Base-by-base conservation (phyloP, 2,888 invertebrate species). In the Drosophila meridiana region DNA sequence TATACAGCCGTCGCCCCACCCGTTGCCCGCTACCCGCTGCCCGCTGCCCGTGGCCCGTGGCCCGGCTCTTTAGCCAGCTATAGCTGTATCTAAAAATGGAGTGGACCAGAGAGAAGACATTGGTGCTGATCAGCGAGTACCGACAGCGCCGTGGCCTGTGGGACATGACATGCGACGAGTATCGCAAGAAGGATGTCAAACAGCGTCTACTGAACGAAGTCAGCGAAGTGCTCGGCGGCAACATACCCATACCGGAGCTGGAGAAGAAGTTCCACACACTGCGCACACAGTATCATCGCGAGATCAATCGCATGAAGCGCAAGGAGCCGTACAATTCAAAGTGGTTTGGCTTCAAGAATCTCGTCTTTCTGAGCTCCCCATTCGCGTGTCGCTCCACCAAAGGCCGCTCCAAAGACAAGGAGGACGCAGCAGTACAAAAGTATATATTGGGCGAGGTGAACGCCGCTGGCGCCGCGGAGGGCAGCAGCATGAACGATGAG, bases 251-350 rank as follows among this genome's bases (percentile, higher is more conserved):
- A 32, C 93, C 94, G 5, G 95, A 95, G 76, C 93, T 94, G 34
- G 95, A 95, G 2, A 95, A 95, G 81, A 95, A 95, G 78, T 94
- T 95, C 60, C 95, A 95, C 75, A 95, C 95, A 69, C 91, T 95
- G 45, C 93, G 95, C 5, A 95, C 95, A 1, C 95, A 95, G 72
- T 95, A 95, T 78, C 95, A 95, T 80, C 93, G 95, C 7, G 95
- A 95, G 79, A 94, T 94, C 6, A 94, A 94, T 48, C 93, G 94
- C 45, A 95, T 95, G 93, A 93, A 94, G 14, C 93, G 94, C 34
- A 94, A 94, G 1, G 94, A 94, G 62, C 94, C 94, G 4, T 94
- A 95, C 9, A 94, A 94, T 69, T 94, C 95, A 20, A 93, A 94
- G 89, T 93, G 93, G 93, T 95, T 95, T 81, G 95, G 95, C 5